These are phyloP conservation scores for Achroia grisella DNA, from an alignment of 1,140 invertebrate species.

Conservation along the genomic window DNA sequence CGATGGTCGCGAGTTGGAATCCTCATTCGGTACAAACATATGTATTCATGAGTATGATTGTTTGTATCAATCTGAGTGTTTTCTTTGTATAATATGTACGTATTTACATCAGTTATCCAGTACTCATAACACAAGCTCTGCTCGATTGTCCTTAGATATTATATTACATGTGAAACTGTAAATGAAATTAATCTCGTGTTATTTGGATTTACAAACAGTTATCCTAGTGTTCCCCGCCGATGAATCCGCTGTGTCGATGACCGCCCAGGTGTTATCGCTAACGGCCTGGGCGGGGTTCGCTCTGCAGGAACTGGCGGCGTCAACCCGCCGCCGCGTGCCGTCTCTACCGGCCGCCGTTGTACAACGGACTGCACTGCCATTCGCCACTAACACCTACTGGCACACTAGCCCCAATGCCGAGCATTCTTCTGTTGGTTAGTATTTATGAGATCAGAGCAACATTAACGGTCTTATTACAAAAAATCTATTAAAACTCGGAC, in stretches of 20 bases:
- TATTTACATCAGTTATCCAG: no score
- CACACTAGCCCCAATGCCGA: slow-evolving; percentile 49
- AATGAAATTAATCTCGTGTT: slow-evolving; percentile 67
- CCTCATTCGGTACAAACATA: no score
- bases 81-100: no score
- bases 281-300: slow-evolving; percentile 50
- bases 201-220: slow-evolving; percentile 17
- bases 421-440: slow-evolving; percentile 51
- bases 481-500: no score
- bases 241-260: slow-evolving; percentile 41
- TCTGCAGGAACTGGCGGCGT: slow-evolving; percentile 44
- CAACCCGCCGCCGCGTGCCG: slow-evolving; percentile 28
- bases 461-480: no score
- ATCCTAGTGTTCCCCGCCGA: slow-evolving; percentile 58
- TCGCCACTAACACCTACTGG: slow-evolving; percentile 44
- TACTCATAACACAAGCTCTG: no score
- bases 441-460: not conserved
- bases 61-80: no score
- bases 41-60: no score
- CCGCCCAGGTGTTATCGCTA: slow-evolving; percentile 38
- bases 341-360: slow-evolving; percentile 37
- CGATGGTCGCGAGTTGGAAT: no score
- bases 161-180: no score
- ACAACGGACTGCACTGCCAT: slow-evolving; percentile 31
- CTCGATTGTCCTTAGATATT: no score